Percentiles rank a stretch among this genome's conserved stretches.
Conservation (phyloP, 2,113 vertebrate species). For the Sylvia atricapilla region DNA sequence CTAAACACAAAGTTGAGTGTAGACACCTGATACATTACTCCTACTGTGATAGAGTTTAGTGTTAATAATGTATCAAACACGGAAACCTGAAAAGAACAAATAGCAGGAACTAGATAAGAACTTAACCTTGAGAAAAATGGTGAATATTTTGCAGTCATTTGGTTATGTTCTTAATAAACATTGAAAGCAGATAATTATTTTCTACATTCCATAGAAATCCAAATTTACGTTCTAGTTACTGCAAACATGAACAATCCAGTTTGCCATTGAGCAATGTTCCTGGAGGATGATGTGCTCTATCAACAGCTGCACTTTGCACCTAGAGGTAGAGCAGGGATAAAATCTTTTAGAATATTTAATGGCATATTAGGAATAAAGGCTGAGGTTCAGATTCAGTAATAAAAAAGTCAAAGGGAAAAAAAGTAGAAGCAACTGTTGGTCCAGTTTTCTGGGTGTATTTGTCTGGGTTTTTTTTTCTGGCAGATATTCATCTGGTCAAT, state of each 20-base stretch:
- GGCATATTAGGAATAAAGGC: not conserved
- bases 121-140: not conserved
- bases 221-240: not conserved
- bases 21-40: not conserved
- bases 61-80: not conserved
- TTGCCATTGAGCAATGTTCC: not conserved
- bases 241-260: not conserved
- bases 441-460: not conserved
- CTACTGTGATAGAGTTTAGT: not conserved
- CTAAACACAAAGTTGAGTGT: fast-evolving
- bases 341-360: not conserved
- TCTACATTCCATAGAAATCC: not conserved
- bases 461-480: not conserved
- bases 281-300: not conserved
- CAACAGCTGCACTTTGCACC: not conserved
- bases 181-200: not conserved
- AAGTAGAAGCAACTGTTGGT: not conserved
- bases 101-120: not conserved
- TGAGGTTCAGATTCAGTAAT: not conserved
- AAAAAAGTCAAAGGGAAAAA: not conserved
- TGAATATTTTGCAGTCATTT: not conserved
- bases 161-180: not conserved
- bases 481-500: not conserved
- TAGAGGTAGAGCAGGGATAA: not conserved
- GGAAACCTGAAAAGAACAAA: not conserved